Percentiles rank a stretch among this genome's conserved stretches.
phyloP scores from a whole-genome alignment of 2,113 vertebrate genomes.

The Cheilinus undulatus region DNA sequence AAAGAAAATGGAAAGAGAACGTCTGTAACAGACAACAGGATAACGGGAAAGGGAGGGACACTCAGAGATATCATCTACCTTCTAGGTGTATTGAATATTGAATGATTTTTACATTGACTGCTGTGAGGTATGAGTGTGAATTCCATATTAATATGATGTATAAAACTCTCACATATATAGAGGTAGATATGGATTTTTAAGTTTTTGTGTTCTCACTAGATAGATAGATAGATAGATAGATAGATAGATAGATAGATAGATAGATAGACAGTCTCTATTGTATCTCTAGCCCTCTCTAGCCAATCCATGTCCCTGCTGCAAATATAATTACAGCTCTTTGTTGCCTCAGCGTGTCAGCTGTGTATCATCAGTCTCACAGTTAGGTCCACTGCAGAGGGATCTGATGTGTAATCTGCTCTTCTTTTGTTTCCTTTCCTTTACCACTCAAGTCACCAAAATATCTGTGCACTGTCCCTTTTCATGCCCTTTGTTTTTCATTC shows the following conservation, averaged over 20 bases:
- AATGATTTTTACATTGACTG: conserved; percentile 28
- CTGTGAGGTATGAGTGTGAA: conserved; percentile 18
- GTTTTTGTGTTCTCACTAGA: too few species aligned
- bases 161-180: not conserved
- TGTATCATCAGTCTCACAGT: conserved; percentile 59
- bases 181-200: too few species aligned
- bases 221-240: not conserved
- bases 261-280: not conserved
- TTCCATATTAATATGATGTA: conserved; percentile 15
- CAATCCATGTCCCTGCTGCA: conserved; percentile 35
- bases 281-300: conserved; percentile 9
- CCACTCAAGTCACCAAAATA: not conserved
- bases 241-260: not conserved
- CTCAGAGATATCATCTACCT: conserved; percentile 12
- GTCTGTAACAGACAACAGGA: not conserved
- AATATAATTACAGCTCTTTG: conserved; percentile 57
- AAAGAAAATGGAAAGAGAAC: not conserved
- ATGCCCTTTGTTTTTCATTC: too few species aligned
- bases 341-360: conserved; percentile 35
- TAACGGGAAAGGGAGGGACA: not conserved
- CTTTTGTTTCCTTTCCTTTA: conserved; percentile 28
- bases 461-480: not conserved
- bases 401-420: conserved; percentile 40
- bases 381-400: conserved; percentile 46
- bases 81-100: conserved; percentile 37